Base-by-base conservation (phyloP, 2,888 invertebrate genomes). In the Marasmarcha lunaedactyla region DNA sequence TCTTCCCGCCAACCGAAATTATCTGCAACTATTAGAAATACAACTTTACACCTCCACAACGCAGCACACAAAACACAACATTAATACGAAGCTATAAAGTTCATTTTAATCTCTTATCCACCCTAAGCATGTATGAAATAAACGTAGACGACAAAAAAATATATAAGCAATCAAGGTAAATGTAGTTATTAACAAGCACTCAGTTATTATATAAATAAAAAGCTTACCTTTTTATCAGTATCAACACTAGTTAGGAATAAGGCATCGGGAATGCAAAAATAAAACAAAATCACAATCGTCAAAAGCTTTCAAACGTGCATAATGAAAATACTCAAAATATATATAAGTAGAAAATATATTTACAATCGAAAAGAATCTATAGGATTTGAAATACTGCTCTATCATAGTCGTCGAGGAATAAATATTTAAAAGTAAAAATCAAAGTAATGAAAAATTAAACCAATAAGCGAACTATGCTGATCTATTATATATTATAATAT, bases 231-330 rank as follows among this genome's bases (percentile, higher is more conserved):
- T 3, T 20, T 5, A 5, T 9, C n/a, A 11, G 30, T 30, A 9
- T 30, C 9, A 30, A 30, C 30, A 30, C 30, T n/a, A 11, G n/a
- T 30, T 60, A 55, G 59, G 54, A 57, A 54, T 53, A 52, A 46
- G 55, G 58, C 55, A 51, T 20, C 7, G 20, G 20, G 48, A 51
- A 53, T 51, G 55, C 55, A 56, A 65, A 79, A 78, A 72, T 76
- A 79, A 83, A 79, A 77, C 71, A 76, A 71, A 74, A 78, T 81
- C 83, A 81, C 83, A 83, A 81, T 81, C 81, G 77, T 78, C 67
- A 78, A 79, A 83, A 81, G 83, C 83, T 81, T 83, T 83, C 83
- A 83, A 79, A 83, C 83, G 81, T 83, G 81, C 81, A 77, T 46
- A 51, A 43, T 54, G 45, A 52, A 49, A 44, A 44, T n/a, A 37